phyloP scores from a whole-genome alignment of 2,113 vertebrate species.

The Labrus mixtus region DNA sequence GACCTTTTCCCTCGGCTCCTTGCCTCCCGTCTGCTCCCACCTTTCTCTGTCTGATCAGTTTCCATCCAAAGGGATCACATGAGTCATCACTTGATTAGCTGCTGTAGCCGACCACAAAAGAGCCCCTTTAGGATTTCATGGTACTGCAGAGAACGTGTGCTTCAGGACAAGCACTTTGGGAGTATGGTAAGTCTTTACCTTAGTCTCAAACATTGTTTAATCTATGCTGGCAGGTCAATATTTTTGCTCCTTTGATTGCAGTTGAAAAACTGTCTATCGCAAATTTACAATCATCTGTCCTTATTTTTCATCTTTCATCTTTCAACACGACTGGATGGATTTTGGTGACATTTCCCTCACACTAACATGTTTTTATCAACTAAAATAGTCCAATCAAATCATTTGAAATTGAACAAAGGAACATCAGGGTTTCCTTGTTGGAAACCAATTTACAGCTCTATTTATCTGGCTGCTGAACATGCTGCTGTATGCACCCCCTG shows the following conservation, averaged over 20 bases:
- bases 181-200: not conserved
- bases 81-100: slow-evolving; percentile 73
- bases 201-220: not conserved
- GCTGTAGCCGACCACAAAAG: slow-evolving; percentile 37
- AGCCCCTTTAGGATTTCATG: slow-evolving; percentile 52
- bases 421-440: too few relatives aligned
- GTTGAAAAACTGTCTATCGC: too few relatives aligned
- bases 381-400: too few relatives aligned
- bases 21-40: not conserved
- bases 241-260: too few relatives aligned
- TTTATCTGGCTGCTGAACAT: too few relatives aligned
- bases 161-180: not conserved
- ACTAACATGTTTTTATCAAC: too few relatives aligned
- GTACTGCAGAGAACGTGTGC: not conserved
- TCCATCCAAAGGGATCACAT: slow-evolving; percentile 65
- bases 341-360: not conserved
- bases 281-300: not conserved
- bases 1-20: slow-evolving; percentile 2
- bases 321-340: not conserved
- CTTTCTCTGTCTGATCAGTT: slow-evolving; percentile 7
- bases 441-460: too few relatives aligned
- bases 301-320: not conserved
- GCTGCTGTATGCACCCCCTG: too few relatives aligned
- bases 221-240: too few relatives aligned
- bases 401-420: too few relatives aligned